Evolutionary conservation across 2,888 invertebrate species (phyloP), one percentile per base, ranked within the genome.

Genomic region (Lasiommata megera): DNA sequence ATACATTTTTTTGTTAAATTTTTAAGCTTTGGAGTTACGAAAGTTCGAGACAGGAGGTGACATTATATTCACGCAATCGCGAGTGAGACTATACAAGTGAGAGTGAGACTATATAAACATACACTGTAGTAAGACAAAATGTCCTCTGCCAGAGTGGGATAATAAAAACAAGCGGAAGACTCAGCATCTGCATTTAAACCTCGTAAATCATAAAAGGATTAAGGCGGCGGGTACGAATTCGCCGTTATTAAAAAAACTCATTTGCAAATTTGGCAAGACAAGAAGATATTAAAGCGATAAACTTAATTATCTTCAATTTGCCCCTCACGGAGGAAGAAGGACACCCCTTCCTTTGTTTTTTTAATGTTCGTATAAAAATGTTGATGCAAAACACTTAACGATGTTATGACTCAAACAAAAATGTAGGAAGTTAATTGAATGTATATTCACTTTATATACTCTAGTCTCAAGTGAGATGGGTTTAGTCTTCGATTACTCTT

Each of bases 241-340:
- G 86, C 77, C 76, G 82, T 88, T 87, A 88, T 89, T 88, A 89
- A 88, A 89, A 88, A 88, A 88, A 87, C 84, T 88, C 87, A 88
- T 89, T 88, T 86, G 84, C 88, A 87, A 88, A 88, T 88, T 88
- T 83, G 76, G 77, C 84, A 85, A 88, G 87, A 88, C 88, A 85
- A 87, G 82, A 77, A 84, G 84, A 87, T 89, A 84, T 84, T 84
- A 84, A 80, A 82, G 80, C 79, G 84, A 87, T 88, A 87, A 87
- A 88, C 77, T 82, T 84, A 82, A 86, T 88, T 85, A 85, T 88
- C 85, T 82, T 69, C 77, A 77, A 78, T 79, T 77, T 74, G 67
- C 64, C 67, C 69, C 75, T 77, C 80, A n/a, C 76, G 76, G 71
- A 70, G 73, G 70, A 75, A 71, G 73, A 69, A 73, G 76, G 71